Percentiles rank a stretch among this genome's conserved stretches.
These are phyloP conservation scores for Thryonomys swinderianus DNA, from an alignment of 2,113 vertebrate species.

Conservation along the genomic window DNA sequence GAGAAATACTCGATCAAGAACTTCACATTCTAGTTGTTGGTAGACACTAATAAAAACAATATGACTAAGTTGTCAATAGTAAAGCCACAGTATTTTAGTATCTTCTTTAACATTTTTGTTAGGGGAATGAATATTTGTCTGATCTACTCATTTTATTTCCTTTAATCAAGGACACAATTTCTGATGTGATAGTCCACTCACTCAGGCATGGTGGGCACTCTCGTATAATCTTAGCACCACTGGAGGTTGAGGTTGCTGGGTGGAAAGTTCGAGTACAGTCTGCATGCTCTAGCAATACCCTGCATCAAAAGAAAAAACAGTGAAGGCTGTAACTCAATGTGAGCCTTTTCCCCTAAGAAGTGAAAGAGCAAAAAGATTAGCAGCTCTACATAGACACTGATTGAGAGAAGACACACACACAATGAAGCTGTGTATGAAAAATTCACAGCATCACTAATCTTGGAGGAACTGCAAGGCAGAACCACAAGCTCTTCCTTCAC, in stretches of 20 bases:
- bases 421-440: neutral
- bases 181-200: neutral
- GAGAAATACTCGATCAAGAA: neutral
- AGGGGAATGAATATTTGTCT: neutral
- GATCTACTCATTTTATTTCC: neutral
- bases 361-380: neutral
- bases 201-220: neutral
- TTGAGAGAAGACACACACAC: neutral
- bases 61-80: neutral
- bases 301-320: neutral
- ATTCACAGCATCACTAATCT: neutral
- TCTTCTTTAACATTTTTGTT: neutral
- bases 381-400: neutral
- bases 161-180: neutral
- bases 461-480: neutral
- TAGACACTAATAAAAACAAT: neutral
- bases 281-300: neutral
- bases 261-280: neutral
- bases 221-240: neutral
- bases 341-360: too few species aligned
- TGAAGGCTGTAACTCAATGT: too few species aligned
- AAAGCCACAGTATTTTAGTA: neutral
- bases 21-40: neutral
- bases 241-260: neutral
- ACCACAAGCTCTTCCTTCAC: neutral